Evolutionary conservation across 2,888 invertebrate species (phyloP).

Genomic region (Lamproptera curius): DNA sequence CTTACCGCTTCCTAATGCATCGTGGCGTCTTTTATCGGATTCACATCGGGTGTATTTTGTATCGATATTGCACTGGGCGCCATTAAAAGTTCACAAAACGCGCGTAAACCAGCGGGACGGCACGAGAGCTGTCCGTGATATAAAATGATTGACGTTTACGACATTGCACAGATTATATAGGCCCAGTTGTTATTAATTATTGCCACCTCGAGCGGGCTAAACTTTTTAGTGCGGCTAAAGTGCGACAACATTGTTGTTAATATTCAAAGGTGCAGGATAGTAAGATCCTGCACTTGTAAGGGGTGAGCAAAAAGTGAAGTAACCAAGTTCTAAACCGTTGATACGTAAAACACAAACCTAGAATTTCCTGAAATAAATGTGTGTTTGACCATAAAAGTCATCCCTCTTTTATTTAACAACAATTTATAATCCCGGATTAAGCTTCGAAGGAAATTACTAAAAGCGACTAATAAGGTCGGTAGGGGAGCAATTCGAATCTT

Average conservation of each 20-base stretch:
- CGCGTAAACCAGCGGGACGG: conserved; percentile 28
- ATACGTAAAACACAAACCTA: no score
- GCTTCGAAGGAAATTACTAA: no score
- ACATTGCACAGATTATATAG: conserved; percentile 1
- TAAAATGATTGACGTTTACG: conserved; percentile 24
- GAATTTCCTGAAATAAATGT: no score
- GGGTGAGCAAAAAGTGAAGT: no score
- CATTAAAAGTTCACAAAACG: conserved; percentile 26
- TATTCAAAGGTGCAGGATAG: no score
- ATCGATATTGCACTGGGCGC: conserved; percentile 24
- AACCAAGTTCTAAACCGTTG: no score
- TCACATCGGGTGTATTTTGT: conserved; percentile 15
- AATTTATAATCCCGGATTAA: no score
- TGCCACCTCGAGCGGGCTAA: neutral
- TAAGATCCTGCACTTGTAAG: no score
- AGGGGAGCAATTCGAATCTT: no score
- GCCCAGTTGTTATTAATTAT: neutral
- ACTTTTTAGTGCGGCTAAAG: neutral
- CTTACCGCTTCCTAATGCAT: conserved; percentile 3
- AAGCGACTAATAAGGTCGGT: no score
- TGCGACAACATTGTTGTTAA: neutral
- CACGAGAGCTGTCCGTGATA: conserved; percentile 23
- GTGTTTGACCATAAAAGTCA: no score
- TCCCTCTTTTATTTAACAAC: no score
- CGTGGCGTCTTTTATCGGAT: conserved; percentile 12